A percentile compares a stretch with the other conserved stretches of the same genome.
Conservation (phyloP, 2,113 vertebrate species). For the Anarhynchus alexandrinus region DNA sequence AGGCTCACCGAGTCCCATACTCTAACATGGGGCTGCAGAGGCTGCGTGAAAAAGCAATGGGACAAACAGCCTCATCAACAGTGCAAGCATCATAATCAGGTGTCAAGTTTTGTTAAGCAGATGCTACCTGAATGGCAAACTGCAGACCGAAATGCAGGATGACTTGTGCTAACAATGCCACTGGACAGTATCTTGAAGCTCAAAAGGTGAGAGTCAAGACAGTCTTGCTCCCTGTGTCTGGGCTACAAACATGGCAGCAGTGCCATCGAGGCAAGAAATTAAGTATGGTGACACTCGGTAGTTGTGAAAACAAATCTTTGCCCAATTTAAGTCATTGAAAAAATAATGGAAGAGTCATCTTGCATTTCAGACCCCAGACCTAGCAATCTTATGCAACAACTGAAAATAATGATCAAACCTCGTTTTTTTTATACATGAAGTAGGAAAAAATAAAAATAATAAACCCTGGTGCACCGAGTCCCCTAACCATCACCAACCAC, state of each 20-base stretch:
- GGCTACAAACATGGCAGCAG: rapidly evolving
- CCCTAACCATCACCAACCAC: background rate
- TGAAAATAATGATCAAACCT: background rate
- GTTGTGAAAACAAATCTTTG: background rate
- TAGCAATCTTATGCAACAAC: background rate
- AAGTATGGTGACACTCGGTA: background rate
- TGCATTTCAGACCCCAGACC: background rate
- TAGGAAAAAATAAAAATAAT: background rate
- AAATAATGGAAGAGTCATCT: background rate
- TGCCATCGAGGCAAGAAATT: rapidly evolving
- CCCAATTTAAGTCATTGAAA: background rate
- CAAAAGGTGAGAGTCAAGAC: background rate
- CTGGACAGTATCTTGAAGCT: background rate
- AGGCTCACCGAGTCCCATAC: constrained; percentile 97
- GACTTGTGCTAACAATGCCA: background rate
- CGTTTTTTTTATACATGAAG: background rate
- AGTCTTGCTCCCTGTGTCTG: background rate
- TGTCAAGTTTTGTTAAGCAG: background rate
- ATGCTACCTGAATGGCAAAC: background rate
- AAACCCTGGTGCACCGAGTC: background rate
- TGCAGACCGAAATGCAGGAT: background rate
- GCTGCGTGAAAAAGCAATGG: constrained; percentile 70
- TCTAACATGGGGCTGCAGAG: constrained; percentile 91
- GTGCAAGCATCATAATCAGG: background rate
- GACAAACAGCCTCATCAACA: background rate